Conservation (phyloP, 2,113 vertebrate species). For the Gracilinanus agilis region DNA sequence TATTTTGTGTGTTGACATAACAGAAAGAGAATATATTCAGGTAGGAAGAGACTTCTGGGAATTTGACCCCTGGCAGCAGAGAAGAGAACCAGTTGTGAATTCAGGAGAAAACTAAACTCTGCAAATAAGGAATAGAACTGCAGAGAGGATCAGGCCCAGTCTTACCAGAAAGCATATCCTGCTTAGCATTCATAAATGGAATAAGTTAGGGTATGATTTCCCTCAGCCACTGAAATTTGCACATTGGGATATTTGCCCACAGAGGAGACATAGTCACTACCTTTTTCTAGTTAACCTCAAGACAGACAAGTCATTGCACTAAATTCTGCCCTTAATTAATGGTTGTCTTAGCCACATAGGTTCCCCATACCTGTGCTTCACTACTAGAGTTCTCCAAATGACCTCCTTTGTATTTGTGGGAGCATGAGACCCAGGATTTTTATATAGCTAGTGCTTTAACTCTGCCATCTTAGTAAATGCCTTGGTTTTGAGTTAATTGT, state of each 20-base stretch:
- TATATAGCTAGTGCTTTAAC: background rate
- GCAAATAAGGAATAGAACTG: background rate
- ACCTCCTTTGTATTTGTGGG: background rate
- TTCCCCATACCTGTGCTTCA: background rate
- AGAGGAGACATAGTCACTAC: background rate
- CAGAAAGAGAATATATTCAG: background rate
- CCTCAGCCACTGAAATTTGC: background rate
- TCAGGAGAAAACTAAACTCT: background rate
- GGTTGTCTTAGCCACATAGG: background rate
- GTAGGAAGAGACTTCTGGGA: background rate
- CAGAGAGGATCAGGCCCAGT: background rate
- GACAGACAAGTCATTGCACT: background rate
- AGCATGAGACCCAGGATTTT: background rate
- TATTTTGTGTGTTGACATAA: background rate
- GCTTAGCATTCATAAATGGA: background rate
- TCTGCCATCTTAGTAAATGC: background rate
- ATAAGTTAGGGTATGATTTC: background rate
- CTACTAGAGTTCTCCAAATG: background rate
- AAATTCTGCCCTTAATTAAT: background rate
- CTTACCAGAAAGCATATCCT: background rate
- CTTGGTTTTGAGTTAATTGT: background rate
- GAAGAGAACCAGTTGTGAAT: background rate
- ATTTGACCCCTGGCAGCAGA: background rate
- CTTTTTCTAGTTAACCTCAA: background rate
- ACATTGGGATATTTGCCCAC: background rate